Percentiles rank a stretch among this genome's conserved stretches.
These are phyloP conservation scores for Drosophila burlai DNA, from an alignment of 1,140 invertebrate species.

Conservation along the genomic window DNA sequence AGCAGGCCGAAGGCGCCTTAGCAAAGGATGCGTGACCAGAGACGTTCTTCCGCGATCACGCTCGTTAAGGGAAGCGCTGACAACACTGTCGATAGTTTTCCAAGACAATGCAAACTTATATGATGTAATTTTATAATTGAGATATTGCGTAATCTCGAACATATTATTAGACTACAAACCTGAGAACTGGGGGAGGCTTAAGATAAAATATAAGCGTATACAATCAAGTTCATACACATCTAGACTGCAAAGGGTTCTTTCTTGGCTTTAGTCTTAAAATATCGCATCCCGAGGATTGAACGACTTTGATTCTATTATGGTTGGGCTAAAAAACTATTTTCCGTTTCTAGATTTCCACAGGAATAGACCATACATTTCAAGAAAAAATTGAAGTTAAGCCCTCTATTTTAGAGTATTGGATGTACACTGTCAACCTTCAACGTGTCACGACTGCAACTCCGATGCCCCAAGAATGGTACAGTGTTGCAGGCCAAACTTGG, in stretches of 20 bases:
- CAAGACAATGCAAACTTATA: background rate
- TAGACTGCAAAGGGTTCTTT: background rate
- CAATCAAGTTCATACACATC: background rate
- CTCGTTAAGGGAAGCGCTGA: background rate
- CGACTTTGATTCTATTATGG: background rate
- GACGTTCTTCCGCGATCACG: constrained; percentile 4
- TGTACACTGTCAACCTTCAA: background rate
- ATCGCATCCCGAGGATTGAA: no score
- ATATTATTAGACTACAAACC: background rate
- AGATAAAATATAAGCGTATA: background rate
- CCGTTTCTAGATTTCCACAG: background rate
- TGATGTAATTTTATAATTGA: background rate
- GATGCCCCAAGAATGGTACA: background rate
- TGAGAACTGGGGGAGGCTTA: background rate
- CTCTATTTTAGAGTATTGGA: background rate
- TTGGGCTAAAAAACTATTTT: background rate
- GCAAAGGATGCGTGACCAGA: background rate
- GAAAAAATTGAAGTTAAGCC: background rate
- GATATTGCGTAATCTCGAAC: background rate
- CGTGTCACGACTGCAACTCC: constrained; percentile 15
- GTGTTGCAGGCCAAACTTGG: constrained; percentile 18
- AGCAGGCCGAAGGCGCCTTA: constrained; percentile 1
- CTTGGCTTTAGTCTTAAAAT: no score
- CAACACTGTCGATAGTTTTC: background rate
- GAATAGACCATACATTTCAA: background rate